phyloP scores from a whole-genome alignment of 1,140 invertebrate genomes.

The Diabrotica undecimpunctata region DNA sequence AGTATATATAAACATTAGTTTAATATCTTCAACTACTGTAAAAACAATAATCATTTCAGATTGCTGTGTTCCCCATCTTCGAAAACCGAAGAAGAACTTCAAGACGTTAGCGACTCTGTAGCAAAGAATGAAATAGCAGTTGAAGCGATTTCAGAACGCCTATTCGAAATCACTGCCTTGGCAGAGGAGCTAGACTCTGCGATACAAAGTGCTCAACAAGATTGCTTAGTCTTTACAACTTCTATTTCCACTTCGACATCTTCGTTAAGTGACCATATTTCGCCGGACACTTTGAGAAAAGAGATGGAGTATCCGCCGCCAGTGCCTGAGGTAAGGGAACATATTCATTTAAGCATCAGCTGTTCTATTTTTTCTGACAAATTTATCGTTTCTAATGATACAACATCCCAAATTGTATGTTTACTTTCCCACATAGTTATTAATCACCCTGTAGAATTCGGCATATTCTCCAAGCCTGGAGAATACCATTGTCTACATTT shows the following conservation, averaged over 20 bases:
- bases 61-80: slow-evolving; percentile 39
- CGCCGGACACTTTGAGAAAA: not conserved
- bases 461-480: too few relatives aligned
- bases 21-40: too few relatives aligned
- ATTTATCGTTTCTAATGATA: too few relatives aligned
- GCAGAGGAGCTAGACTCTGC: slow-evolving; percentile 63
- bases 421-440: too few relatives aligned
- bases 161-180: slow-evolving; percentile 62
- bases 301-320: slow-evolving; percentile 25
- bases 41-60: slow-evolving; percentile 32
- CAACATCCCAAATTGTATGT: too few relatives aligned
- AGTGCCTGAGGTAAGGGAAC: slow-evolving; percentile 23
- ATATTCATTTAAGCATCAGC: not conserved
- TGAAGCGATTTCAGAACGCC: slow-evolving; percentile 60
- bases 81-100: slow-evolving; percentile 23
- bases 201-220: slow-evolving; percentile 53
- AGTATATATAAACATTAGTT: too few relatives aligned
- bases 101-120: slow-evolving; percentile 29
- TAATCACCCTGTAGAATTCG: too few relatives aligned
- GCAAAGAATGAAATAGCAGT: slow-evolving; percentile 58
- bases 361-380: too few relatives aligned
- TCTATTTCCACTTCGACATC: slow-evolving; percentile 31
- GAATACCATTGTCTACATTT: too few relatives aligned
- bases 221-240: slow-evolving; percentile 35
- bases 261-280: slow-evolving; percentile 17